These are phyloP conservation scores for Hirudinaria manillensis DNA, from an alignment of 2,888 invertebrate genomes.

Conservation along the genomic window DNA sequence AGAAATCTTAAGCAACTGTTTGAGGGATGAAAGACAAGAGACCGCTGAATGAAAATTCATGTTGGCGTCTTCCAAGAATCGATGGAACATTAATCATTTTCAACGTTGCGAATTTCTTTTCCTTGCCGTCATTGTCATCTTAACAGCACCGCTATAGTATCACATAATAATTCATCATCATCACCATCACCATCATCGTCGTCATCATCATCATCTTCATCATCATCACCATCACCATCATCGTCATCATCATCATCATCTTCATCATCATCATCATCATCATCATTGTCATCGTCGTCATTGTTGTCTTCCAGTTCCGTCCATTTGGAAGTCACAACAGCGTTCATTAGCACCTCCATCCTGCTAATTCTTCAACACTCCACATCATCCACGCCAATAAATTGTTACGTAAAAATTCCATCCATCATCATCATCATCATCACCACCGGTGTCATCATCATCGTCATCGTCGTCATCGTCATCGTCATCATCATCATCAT, in stretches of 20 bases:
- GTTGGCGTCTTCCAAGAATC: too few relatives aligned
- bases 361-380: too few relatives aligned
- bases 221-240: slow-evolving; percentile 31
- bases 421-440: background rate
- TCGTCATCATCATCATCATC: slow-evolving; percentile 30
- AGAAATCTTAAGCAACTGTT: too few relatives aligned
- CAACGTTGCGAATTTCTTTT: slow-evolving; percentile 59
- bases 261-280: slow-evolving; percentile 29
- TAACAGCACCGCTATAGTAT: background rate
- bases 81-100: too few relatives aligned
- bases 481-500: background rate
- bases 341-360: too few relatives aligned
- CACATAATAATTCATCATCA: slow-evolving; percentile 22
- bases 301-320: too few relatives aligned
- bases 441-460: background rate
- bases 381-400: too few relatives aligned
- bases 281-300: slow-evolving; percentile 27
- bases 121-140: slow-evolving; percentile 63
- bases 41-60: too few relatives aligned
- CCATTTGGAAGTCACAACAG: too few relatives aligned
- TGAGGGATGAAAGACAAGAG: too few relatives aligned
- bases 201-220: slow-evolving; percentile 30
- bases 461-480: background rate
- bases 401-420: too few relatives aligned
- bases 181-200: slow-evolving; percentile 30